Evolutionary conservation across 2,113 vertebrate genomes (phyloP).

Genomic region (Ptilonorhynchus violaceus): DNA sequence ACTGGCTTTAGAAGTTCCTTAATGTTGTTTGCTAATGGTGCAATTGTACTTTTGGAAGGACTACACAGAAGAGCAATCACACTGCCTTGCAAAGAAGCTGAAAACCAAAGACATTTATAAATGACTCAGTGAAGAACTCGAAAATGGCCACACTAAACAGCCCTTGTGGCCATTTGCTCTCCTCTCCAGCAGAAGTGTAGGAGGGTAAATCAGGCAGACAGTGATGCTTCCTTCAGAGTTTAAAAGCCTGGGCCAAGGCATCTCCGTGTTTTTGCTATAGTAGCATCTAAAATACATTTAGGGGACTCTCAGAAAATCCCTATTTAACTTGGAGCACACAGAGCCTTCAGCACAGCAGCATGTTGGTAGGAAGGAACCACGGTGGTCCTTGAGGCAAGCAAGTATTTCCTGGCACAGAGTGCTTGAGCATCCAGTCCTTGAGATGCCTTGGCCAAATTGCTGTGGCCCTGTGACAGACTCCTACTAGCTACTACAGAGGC

Average conservation of each 20-base stretch:
- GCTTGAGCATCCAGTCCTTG: not conserved
- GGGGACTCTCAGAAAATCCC: not conserved
- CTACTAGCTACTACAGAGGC: not conserved
- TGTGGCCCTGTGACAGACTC: not conserved
- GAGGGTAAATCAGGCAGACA: not conserved
- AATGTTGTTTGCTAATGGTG: not conserved
- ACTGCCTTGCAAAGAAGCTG: not conserved
- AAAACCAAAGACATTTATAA: not conserved
- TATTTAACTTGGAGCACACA: not conserved
- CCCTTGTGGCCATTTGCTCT: not conserved
- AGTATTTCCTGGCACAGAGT: not conserved
- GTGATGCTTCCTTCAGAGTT: not conserved
- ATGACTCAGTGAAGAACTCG: not conserved
- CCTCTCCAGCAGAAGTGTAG: not conserved
- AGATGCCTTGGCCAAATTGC: not conserved
- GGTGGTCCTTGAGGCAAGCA: not conserved
- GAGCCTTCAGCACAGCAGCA: rapidly evolving
- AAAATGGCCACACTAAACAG: not conserved
- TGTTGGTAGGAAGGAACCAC: not conserved
- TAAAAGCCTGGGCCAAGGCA: not conserved
- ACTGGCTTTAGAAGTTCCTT: not conserved
- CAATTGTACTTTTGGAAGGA: constrained; percentile 1
- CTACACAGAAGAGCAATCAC: not conserved
- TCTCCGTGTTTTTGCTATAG: not conserved
- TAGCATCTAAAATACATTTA: not conserved